phyloP scores from a whole-genome alignment of 1,140 invertebrate species.

The Harpegnathos saltator region DNA sequence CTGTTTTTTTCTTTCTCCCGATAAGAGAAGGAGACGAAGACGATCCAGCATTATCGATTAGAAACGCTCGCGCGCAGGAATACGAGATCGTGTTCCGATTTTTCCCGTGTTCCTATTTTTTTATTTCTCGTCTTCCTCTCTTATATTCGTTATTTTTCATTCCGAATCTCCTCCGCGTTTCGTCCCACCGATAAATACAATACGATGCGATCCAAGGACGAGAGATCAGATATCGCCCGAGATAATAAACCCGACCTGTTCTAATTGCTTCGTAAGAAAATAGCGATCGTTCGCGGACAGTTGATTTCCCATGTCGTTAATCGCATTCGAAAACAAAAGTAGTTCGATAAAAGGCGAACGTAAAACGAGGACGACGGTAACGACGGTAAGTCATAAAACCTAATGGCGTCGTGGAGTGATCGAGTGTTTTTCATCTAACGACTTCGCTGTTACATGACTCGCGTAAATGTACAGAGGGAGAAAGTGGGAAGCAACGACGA shows the following conservation, averaged over 20 bases:
- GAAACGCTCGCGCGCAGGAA: background rate
- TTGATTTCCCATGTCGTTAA: background rate
- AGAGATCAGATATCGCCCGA: background rate
- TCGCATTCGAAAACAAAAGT: slow-evolving; percentile 6
- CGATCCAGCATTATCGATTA: background rate
- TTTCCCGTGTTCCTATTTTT: no score
- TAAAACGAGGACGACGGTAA: background rate
- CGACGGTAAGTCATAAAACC: background rate
- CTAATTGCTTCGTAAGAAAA: background rate
- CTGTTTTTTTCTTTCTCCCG: background rate
- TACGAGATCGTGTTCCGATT: background rate
- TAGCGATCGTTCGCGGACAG: background rate
- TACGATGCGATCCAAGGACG: background rate
- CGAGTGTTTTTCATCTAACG: slow-evolving; percentile 15
- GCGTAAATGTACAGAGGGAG: background rate
- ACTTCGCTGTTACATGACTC: background rate
- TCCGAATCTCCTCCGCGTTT: background rate
- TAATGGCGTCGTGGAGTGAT: background rate
- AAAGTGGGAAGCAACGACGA: no score
- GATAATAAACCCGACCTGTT: background rate
- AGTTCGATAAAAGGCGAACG: slow-evolving; percentile 6
- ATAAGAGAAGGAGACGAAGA: background rate
- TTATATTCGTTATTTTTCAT: background rate
- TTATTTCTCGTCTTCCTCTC: no score
- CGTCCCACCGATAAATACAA: no score